Percentiles rank a stretch among this genome's conserved stretches.
phyloP scores from a whole-genome alignment of 2,888 invertebrate genomes.

The Hirtodrosophila cameraria region DNA sequence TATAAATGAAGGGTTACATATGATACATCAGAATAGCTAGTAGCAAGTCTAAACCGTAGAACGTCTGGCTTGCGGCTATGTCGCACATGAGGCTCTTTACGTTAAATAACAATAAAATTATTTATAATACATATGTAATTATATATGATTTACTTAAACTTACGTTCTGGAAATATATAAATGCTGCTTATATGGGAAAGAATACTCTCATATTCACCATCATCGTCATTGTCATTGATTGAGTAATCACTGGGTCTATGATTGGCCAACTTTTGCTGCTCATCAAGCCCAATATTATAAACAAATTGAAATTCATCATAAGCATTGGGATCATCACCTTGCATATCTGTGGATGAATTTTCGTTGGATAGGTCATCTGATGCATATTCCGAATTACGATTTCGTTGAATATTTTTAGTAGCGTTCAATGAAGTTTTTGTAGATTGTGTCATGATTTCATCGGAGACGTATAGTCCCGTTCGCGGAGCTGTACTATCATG shows the following conservation, averaged over 20 bases:
- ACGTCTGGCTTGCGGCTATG: conserved; percentile 81
- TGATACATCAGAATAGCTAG: conserved; percentile 76
- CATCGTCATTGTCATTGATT: conserved; percentile 12
- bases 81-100: conserved; percentile 76
- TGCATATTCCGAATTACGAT: background rate
- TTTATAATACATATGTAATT: too few relatives aligned
- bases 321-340: conserved; percentile 62
- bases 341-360: conserved; percentile 60
- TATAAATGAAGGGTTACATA: conserved; percentile 81
- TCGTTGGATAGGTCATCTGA: conserved; percentile 3
- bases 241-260: conserved; percentile 10
- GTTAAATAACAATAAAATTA: background rate
- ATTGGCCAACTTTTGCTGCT: conserved; percentile 1
- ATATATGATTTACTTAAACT: conserved; percentile 26
- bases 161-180: conserved; percentile 82
- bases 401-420: background rate
- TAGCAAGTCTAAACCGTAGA: conserved; percentile 79
- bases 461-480: conserved; percentile 8
- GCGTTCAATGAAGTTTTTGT: background rate
- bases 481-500: conserved; percentile 17
- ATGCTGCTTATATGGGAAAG: conserved; percentile 82
- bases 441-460: conserved; percentile 1
- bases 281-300: conserved; percentile 23
- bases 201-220: conserved; percentile 57
- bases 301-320: conserved; percentile 34